These are phyloP conservation scores for Campoletis raptor DNA, from an alignment of 2,888 invertebrate species.

Conservation along the genomic window DNA sequence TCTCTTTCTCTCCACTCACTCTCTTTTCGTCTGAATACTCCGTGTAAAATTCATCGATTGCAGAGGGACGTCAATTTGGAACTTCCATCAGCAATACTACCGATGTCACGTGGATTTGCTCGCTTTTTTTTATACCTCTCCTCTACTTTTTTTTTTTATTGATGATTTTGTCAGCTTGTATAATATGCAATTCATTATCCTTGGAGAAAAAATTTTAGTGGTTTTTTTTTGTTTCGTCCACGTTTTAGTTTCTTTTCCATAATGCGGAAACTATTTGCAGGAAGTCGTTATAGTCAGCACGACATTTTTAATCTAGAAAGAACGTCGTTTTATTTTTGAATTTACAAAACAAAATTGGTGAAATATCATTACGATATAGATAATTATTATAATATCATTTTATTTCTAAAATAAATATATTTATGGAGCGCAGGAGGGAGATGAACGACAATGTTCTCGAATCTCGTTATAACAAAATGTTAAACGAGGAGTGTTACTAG, in stretches of 20 bases:
- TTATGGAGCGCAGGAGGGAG: neutral
- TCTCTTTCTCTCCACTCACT: neutral
- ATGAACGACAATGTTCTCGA: slow-evolving; percentile 7
- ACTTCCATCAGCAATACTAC: neutral
- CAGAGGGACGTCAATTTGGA: slow-evolving; percentile 2
- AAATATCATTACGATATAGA: neutral
- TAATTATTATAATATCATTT: neutral
- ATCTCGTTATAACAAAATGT: slow-evolving; percentile 34
- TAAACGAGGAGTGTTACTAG: slow-evolving; percentile 19
- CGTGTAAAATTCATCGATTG: slow-evolving; percentile 40
- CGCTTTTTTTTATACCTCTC: neutral
- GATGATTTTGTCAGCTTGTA: neutral
- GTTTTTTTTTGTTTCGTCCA: neutral
- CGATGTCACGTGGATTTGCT: slow-evolving; percentile 9
- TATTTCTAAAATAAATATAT: neutral
- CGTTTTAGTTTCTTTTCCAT: neutral
- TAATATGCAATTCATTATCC: neutral
- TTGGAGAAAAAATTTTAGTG: neutral
- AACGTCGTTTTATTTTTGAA: neutral
- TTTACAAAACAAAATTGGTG: neutral
- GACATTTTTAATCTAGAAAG: neutral
- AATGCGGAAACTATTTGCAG: neutral
- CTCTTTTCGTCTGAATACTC: slow-evolving; percentile 12
- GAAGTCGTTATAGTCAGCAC: neutral
- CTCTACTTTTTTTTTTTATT: neutral